Percentiles rank a stretch among this genome's conserved stretches.
These are phyloP conservation scores for Entomobrya multifasciata DNA, from an alignment of 2,888 invertebrate species.

Conservation along the genomic window DNA sequence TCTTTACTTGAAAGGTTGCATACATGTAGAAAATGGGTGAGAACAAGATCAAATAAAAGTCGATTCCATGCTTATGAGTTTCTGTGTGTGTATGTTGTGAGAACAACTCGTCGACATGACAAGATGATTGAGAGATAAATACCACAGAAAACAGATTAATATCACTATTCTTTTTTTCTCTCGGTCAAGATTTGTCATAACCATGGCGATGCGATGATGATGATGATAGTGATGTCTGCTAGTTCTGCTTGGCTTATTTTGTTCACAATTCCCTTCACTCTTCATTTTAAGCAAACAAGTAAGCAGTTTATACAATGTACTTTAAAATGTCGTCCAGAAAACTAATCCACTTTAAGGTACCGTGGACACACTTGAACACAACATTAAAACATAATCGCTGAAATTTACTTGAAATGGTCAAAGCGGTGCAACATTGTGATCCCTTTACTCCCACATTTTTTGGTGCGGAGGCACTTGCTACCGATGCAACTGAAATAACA, in stretches of 20 bases:
- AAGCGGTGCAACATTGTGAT: no score
- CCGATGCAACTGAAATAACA: not conserved
- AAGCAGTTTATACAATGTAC: no score
- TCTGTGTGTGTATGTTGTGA: not conserved
- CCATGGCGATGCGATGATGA: not conserved
- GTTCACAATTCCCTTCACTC: no score
- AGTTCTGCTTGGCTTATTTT: no score
- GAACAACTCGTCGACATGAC: slow-evolving; percentile 29
- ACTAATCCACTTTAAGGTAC: no score
- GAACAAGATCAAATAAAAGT: slow-evolving; percentile 44
- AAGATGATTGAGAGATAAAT: slow-evolving; percentile 36
- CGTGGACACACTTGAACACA: no score
- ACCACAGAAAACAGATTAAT: slow-evolving; percentile 39
- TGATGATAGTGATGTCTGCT: not conserved
- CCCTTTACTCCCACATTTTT: no score
- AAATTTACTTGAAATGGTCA: no score
- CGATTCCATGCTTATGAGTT: slow-evolving; percentile 33
- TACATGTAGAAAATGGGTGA: slow-evolving; percentile 54
- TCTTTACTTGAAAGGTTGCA: slow-evolving; percentile 10
- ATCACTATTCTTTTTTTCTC: slow-evolving; percentile 12
- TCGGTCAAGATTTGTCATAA: not conserved
- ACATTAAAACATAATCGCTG: no score
- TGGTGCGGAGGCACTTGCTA: no score
- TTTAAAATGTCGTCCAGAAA: not conserved
- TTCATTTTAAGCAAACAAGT: no score